These are phyloP conservation scores for Eilema depressum DNA, from an alignment of 2,888 invertebrate genomes.

Conservation along the genomic window DNA sequence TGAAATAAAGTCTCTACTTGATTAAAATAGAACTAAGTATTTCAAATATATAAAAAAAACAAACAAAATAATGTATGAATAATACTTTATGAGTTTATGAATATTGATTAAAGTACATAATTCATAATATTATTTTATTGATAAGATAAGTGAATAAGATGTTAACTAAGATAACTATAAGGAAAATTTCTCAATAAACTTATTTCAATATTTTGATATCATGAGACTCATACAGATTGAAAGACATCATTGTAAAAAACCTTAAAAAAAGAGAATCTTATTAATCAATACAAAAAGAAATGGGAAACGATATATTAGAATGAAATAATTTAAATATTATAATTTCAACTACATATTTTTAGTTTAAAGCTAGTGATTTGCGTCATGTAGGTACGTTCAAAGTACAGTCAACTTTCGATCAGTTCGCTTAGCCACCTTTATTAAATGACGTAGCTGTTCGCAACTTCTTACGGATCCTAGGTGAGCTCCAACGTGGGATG, in stretches of 20 bases:
- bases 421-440: constrained; percentile 61
- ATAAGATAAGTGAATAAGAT: neutral
- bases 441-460: constrained; percentile 73
- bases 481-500: constrained; percentile 90
- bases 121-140: neutral
- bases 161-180: no score
- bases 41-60: neutral
- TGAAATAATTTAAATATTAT: neutral
- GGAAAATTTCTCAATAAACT: neutral
- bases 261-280: neutral
- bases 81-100: neutral
- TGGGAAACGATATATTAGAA: neutral
- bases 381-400: neutral
- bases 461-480: constrained; percentile 88
- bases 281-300: neutral
- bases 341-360: neutral
- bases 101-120: neutral
- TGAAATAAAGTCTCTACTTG: neutral
- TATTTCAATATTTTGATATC: neutral
- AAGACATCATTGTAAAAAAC: neutral
- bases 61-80: neutral
- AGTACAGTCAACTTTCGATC: neutral
- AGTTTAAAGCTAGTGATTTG: neutral
- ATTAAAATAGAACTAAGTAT: neutral
- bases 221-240: neutral